Percentiles rank a stretch among this genome's conserved stretches.
Conservation (phyloP, 2,113 vertebrate genomes). For the Oreochromis aureus region DNA sequence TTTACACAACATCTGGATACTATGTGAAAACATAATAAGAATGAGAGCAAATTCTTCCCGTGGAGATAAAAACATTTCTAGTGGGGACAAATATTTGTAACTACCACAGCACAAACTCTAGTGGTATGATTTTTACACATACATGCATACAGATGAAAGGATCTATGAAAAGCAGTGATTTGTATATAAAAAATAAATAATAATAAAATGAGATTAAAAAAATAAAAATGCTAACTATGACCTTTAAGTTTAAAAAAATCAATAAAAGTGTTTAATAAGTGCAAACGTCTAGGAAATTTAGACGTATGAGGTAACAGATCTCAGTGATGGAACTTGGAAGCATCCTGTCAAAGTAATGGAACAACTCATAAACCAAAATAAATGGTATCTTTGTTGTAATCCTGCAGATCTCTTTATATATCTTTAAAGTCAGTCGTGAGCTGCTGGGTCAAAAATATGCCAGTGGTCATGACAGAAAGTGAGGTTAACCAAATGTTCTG, state of each 20-base stretch:
- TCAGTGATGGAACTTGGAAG: neutral
- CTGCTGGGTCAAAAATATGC: neutral
- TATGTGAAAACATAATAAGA: neutral
- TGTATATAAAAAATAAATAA: neutral
- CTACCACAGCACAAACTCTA: neutral
- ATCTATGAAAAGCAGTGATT: neutral
- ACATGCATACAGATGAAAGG: neutral
- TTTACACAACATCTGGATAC: neutral
- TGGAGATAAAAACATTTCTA: neutral
- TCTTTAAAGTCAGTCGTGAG: neutral
- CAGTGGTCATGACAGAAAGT: neutral
- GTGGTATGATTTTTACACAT: neutral
- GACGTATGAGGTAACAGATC: neutral
- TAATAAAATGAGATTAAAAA: neutral
- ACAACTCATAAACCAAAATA: neutral
- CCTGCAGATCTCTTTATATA: neutral
- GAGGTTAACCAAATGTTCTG: neutral
- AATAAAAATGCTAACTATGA: neutral
- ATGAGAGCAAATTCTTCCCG: neutral
- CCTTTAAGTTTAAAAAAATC: neutral
- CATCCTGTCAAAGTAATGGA: neutral
- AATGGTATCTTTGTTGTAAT: neutral
- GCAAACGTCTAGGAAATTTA: neutral
- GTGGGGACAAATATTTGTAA: neutral
- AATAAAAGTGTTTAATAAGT: neutral